Evolutionary conservation across 2,888 invertebrate genomes (phyloP), one percentile per base, ranked within the genome.

Genomic region (Dryococelus australis): DNA sequence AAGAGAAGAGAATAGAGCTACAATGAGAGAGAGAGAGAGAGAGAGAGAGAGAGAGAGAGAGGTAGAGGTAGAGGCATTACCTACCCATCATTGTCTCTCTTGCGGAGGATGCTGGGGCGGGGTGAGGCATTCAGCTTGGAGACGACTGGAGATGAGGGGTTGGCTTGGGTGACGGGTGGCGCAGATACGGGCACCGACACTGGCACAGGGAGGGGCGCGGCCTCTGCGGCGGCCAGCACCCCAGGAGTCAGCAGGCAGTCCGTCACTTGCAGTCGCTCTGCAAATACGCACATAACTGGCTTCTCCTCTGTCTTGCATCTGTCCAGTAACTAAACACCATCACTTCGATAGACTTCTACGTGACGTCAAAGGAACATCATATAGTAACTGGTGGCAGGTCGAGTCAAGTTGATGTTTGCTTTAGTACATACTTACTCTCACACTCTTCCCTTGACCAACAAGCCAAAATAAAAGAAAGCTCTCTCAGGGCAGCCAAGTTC

Each of bases 41-140:
- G 87, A 86, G 28, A 84, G 87, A 8, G 87, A 87, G n/a, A 65
- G 65, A 65, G n/a, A n/a, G n/a, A 65, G 8, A 8, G 65, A 65
- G 65, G 20, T 5, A 65, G 20, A 16, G 16, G 65, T 16, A 16
- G 65, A 65, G 10, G 65, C n/a, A n/a, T n/a, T 47, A 47, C 88
- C 81, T 26, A 95, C 95, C 95, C 95, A 88, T 98, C 98, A 86
- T 95, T 94, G 90, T 98, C 98, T 79, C 98, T 94, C 93, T 98
- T 98, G 88, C 98, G 94, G 88, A 98, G 93, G 93, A 98, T 97
- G 91, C 97, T 97, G 0, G 97, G 97, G 89, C 97, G 92, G 0
- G 97, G 97, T 27, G 96, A 95, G 91, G 94, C 94, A 87, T 94
- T 94, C 0, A 92, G 92, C 89, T 92, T 91, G 43, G 89, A 88